phyloP scores from a whole-genome alignment of 2,797 vertebrate genomes.

The Numenius phaeopus region DNA sequence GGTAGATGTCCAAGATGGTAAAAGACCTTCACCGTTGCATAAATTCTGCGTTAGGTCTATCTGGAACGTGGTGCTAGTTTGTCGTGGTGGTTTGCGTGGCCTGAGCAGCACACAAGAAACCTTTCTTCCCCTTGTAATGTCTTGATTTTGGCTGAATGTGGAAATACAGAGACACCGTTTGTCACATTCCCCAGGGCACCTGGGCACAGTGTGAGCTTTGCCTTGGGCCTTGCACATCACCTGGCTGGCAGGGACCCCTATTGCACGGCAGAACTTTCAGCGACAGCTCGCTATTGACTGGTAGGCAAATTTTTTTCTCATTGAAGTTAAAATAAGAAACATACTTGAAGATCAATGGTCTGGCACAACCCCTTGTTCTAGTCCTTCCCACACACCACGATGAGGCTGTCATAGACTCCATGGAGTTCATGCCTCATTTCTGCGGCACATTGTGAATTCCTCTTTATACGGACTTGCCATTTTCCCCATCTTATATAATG shows the following conservation, averaged over 20 bases:
- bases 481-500: conserved; percentile 39
- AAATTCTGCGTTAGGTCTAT: too few relatives aligned
- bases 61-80: fast-evolving
- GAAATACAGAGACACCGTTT: not conserved
- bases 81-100: fast-evolving
- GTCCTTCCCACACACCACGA: conserved; percentile 32
- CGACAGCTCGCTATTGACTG: not conserved
- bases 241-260: not conserved
- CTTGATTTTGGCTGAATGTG: not conserved
- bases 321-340: conserved; percentile 42
- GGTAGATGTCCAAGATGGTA: fast-evolving
- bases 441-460: not conserved
- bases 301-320: not conserved
- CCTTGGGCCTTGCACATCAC: not conserved
- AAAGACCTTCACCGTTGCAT: fast-evolving
- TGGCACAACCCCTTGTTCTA: conserved; percentile 45
- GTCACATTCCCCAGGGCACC: fast-evolving
- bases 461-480: not conserved
- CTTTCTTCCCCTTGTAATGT: not conserved
- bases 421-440: conserved; percentile 32
- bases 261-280: not conserved
- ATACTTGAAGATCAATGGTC: conserved; percentile 37
- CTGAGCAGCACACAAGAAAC: not conserved
- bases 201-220: fast-evolving
- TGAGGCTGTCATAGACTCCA: conserved; percentile 5